phyloP scores from a whole-genome alignment of 2,888 invertebrate species.

The Siphlonurus alternatus region DNA sequence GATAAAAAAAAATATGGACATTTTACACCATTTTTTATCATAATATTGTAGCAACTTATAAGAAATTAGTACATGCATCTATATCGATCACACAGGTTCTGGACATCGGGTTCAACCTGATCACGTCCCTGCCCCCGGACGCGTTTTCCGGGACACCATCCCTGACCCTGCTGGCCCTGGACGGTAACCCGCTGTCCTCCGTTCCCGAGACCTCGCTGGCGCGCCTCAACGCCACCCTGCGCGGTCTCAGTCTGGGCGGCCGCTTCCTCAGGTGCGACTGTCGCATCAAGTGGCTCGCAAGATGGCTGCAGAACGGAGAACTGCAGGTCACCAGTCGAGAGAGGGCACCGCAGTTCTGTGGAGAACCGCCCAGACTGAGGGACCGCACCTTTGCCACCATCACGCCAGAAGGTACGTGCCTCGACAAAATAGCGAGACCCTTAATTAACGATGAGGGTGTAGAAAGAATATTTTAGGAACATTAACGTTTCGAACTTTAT shows the following conservation, averaged over 20 bases:
- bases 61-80: no score
- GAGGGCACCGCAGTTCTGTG: constrained; percentile 83
- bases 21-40: no score
- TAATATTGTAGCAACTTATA: no score
- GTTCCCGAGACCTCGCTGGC: constrained; percentile 62
- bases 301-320: constrained; percentile 77
- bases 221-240: constrained; percentile 62
- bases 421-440: background rate
- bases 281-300: constrained; percentile 69
- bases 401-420: constrained; percentile 44
- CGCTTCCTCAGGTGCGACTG: constrained; percentile 80
- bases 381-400: constrained; percentile 77
- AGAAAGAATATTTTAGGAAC: no score
- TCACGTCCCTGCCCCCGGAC: constrained; percentile 60
- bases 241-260: constrained; percentile 77
- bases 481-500: no score
- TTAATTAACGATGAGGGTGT: no score
- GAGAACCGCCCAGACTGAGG: constrained; percentile 59
- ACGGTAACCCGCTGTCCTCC: constrained; percentile 76
- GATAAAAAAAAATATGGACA: no score
- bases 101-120: constrained; percentile 81
- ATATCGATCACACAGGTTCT: constrained; percentile 58
- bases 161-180: constrained; percentile 71
- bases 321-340: constrained; percentile 85
- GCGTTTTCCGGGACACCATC: constrained; percentile 70